Evolutionary conservation across 2,888 invertebrate species (phyloP).

Genomic region (Liodrosophila aerea): DNA sequence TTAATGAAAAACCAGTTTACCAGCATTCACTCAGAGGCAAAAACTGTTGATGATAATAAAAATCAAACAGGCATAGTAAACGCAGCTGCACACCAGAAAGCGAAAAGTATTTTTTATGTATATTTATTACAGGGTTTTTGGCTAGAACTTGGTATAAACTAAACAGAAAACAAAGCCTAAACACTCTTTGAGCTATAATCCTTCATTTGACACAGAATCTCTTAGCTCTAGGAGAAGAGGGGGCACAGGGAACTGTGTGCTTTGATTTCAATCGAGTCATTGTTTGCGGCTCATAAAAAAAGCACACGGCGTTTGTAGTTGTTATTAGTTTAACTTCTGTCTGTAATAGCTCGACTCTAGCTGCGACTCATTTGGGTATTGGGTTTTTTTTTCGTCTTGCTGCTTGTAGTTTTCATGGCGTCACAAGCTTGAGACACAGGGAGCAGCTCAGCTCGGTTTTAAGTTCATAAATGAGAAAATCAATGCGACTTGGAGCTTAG

Average conservation of each 20-base stretch:
- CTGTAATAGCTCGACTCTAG: not conserved
- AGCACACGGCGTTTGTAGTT: conserved; percentile 39
- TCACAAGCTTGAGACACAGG: conserved; percentile 41
- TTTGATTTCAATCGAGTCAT: conserved; percentile 70
- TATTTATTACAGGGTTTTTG: conserved; percentile 36
- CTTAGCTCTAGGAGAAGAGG: too few relatives aligned
- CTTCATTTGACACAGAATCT: not conserved
- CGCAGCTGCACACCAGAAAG: conserved; percentile 46
- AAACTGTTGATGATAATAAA: conserved; percentile 51
- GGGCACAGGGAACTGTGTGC: conserved; percentile 2
- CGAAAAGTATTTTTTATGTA: conserved; percentile 39
- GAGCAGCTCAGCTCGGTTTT: conserved; percentile 22
- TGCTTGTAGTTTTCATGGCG: conserved; percentile 49
- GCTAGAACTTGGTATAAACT: not conserved
- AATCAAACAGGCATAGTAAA: conserved; percentile 25
- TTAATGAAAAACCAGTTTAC: conserved; percentile 71
- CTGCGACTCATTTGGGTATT: conserved; percentile 37
- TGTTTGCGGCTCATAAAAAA: conserved; percentile 56
- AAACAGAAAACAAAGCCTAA: not conserved
- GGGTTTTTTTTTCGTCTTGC: conserved; percentile 63
- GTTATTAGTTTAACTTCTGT: conserved; percentile 35
- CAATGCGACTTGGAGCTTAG: conserved; percentile 62
- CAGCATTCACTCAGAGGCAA: conserved; percentile 54
- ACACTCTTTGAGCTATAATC: too few relatives aligned
- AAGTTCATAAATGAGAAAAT: conserved; percentile 72